Base-by-base conservation (phyloP, 1,140 invertebrate species). In the Brevipalpus yothersi region DNA sequence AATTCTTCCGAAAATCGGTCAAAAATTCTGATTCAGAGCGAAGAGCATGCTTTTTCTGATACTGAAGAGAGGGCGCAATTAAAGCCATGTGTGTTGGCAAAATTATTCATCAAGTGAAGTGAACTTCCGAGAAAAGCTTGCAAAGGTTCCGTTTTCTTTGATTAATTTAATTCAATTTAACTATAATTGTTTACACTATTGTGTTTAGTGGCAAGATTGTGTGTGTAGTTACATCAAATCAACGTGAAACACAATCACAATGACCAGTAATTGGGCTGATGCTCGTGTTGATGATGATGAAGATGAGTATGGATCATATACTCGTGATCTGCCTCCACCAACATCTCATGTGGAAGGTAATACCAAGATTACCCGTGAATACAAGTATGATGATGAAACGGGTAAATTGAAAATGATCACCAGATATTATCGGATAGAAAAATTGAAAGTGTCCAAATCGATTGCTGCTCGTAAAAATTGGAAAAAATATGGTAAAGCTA, bases 401-500 rank as follows among this genome's bases (percentile, higher is more conserved):
- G 82, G 83, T 51, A 92, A 92, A 69, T 86, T 86, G 61, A 68
- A 77, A 43, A 76, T 76, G 69, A 72, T 86, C 63, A 80, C 90
- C 1, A 78, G 86, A 1, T 84, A 83, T 2, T 95, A 89, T 67
- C 91, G 91, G 73, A 85, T 93, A 63, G 86, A 92, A 69, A 88
- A 82, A 62, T 79, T 86, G 60, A 78, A 83, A 61, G 90, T 96
- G 4, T 87, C 90, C 0, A 94, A 93, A 73, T 80, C 82, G 15
- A 87, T 96, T 68, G 90, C 91, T 4, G 77, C 78, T 61, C 76
- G 93, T 58, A 96, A 95, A 73, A 84, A 82, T 51, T 94, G 87
- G 87, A 75, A 79, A 23, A 97, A 97, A 71, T 97, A 91, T 77
- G 93, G 93, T 41, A 81, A 83, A 60, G 90, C 88, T 8, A 77